Conservation (phyloP, 2,797 vertebrate genomes). For the Bradypodion ventrale region DNA sequence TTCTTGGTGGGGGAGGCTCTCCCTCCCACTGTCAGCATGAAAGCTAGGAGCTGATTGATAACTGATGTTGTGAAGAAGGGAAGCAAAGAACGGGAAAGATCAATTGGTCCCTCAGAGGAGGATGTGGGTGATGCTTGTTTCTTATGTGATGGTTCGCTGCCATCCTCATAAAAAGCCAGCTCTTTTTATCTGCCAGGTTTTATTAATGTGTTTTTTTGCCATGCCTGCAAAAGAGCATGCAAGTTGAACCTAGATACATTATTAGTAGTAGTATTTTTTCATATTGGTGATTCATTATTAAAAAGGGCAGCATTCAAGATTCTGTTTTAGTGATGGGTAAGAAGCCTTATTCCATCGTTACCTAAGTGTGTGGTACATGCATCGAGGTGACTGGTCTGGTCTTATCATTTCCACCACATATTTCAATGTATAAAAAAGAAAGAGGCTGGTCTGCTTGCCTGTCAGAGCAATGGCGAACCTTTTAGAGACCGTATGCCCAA, state of each 20-base stretch:
- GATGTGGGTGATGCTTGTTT: not conserved
- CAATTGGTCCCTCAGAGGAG: not conserved
- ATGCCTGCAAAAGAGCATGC: not conserved
- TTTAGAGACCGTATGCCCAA: no score
- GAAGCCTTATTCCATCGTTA: not conserved
- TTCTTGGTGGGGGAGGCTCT: not conserved
- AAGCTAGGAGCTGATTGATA: conserved; percentile 58
- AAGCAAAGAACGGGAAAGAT: conserved; percentile 12
- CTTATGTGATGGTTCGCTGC: not conserved
- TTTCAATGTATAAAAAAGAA: no score
- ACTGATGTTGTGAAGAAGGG: conserved; percentile 43
- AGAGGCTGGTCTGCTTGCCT: fast-evolving
- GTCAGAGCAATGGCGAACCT: no score
- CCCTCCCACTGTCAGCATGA: conserved; percentile 50
- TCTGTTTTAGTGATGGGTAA: not conserved
- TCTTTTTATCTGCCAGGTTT: not conserved
- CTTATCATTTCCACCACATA: no score
- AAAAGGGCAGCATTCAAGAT: not conserved
- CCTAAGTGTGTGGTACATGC: no score
- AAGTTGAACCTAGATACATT: not conserved
- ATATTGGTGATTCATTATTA: not conserved
- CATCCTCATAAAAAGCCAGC: not conserved
- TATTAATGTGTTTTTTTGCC: not conserved
- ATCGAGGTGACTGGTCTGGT: no score
- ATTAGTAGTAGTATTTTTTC: not conserved